Evolutionary conservation across 2,113 vertebrate species (phyloP).

Genomic region (Neogale vison): DNA sequence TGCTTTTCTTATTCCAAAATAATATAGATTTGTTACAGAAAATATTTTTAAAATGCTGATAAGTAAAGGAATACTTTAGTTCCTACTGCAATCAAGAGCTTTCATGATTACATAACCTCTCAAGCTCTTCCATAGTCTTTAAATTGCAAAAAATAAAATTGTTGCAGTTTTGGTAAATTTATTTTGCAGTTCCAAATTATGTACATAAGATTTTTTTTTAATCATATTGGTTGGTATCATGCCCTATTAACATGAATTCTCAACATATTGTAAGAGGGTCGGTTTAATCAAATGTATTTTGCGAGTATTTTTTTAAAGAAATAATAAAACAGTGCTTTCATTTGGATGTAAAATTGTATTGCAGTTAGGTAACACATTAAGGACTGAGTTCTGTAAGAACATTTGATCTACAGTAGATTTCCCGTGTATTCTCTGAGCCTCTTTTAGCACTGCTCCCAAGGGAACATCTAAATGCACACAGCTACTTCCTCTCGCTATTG

Average conservation of each 20-base stretch:
- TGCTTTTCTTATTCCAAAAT: not conserved
- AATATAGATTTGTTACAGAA: not conserved
- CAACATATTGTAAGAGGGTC: not conserved
- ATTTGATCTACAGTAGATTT: conserved; percentile 10
- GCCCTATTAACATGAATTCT: conserved; percentile 46
- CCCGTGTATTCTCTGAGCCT: not conserved
- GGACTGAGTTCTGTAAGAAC: conserved; percentile 15
- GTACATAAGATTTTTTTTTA: conserved; percentile 42
- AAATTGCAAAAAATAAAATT: not conserved
- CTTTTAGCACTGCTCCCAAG: conserved; percentile 39
- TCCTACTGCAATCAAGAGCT: not conserved
- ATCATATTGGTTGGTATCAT: conserved; percentile 41
- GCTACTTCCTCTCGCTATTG: conserved; percentile 55
- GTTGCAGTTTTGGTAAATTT: not conserved
- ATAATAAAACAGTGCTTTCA: not conserved
- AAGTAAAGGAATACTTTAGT: not conserved
- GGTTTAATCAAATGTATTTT: conserved; percentile 61
- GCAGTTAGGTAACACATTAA: conserved; percentile 22
- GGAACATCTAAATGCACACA: conserved; percentile 20
- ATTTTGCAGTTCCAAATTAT: conserved; percentile 25
- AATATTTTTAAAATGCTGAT: not conserved
- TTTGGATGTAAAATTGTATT: conserved; percentile 58
- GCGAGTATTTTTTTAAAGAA: conserved; percentile 20
- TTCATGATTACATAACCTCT: not conserved
- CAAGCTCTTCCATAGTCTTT: not conserved